Conservation (phyloP, 2,797 vertebrate genomes). For the Poeciliopsis infans region DNA sequence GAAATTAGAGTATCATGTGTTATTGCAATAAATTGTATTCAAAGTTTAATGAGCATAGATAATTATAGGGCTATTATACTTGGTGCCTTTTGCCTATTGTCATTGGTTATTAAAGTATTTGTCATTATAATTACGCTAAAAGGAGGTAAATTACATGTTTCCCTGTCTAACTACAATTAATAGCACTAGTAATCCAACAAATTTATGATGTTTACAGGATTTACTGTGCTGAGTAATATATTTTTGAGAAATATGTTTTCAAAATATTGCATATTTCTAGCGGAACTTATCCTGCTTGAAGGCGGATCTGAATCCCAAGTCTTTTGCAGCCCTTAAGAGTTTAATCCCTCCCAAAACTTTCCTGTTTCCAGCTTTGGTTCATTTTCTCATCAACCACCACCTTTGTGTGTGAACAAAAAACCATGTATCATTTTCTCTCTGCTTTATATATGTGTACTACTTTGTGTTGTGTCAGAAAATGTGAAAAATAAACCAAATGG, state of each 20-base stretch:
- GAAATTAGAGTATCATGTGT: slow-evolving; percentile 5
- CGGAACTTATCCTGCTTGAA: not conserved
- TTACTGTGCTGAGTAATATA: not conserved
- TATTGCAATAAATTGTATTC: not conserved
- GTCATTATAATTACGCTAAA: not conserved
- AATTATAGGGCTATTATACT: not conserved
- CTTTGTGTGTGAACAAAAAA: not conserved
- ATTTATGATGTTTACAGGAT: not conserved
- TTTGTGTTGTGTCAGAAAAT: not conserved
- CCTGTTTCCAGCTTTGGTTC: not conserved
- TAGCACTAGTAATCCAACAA: slow-evolving; percentile 4
- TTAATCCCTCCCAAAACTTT: not conserved
- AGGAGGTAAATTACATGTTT: slow-evolving; percentile 1
- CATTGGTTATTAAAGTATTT: not conserved
- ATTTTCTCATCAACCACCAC: not conserved
- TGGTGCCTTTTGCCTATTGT: not conserved
- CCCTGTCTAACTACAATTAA: slow-evolving; percentile 1
- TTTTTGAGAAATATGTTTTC: not conserved
- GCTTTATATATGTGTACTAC: not conserved
- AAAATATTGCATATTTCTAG: not conserved
- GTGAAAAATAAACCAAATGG: not conserved
- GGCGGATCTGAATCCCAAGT: not conserved
- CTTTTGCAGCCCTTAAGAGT: not conserved
- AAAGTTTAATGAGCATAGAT: slow-evolving; percentile 12
- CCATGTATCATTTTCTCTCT: not conserved